A percentile compares a stretch with the other conserved stretches of the same genome.
phyloP scores from a whole-genome alignment of 2,888 invertebrate species.

The Fragum fragum region DNA sequence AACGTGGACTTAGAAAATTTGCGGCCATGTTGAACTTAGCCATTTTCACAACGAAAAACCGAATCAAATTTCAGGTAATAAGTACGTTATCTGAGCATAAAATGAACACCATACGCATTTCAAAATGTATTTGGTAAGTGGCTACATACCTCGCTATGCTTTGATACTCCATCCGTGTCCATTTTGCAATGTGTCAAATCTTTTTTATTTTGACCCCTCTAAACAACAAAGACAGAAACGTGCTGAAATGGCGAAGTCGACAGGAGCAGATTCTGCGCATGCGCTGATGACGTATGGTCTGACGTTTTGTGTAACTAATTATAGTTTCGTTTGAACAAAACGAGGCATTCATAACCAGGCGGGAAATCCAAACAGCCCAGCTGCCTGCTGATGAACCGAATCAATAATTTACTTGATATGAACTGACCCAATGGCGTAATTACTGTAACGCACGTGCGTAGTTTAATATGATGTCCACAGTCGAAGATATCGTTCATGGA shows the following conservation, averaged over 20 bases:
- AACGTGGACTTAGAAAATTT: slow-evolving; percentile 82
- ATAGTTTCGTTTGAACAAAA: background rate
- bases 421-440: no score
- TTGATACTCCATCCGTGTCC: slow-evolving; percentile 55
- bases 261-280: slow-evolving; percentile 75
- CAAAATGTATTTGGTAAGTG: slow-evolving; percentile 37
- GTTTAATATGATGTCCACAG: no score
- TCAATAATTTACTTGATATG: no score
- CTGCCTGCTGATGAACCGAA: no score
- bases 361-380: background rate
- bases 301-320: background rate
- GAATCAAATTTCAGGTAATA: slow-evolving; percentile 44
- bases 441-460: no score
- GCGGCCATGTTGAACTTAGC: slow-evolving; percentile 84
- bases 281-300: slow-evolving; percentile 51
- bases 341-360: background rate
- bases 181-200: slow-evolving; percentile 65
- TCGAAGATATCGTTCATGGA: no score
- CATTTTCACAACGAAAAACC: slow-evolving; percentile 66
- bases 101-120: background rate
- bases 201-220: slow-evolving; percentile 48
- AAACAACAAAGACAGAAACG: slow-evolving; percentile 65
- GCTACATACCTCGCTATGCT: slow-evolving; percentile 63
- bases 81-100: background rate
- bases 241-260: slow-evolving; percentile 81